Base-by-base conservation (phyloP, 2,888 invertebrate species). In the Achlya flavicornis region DNA sequence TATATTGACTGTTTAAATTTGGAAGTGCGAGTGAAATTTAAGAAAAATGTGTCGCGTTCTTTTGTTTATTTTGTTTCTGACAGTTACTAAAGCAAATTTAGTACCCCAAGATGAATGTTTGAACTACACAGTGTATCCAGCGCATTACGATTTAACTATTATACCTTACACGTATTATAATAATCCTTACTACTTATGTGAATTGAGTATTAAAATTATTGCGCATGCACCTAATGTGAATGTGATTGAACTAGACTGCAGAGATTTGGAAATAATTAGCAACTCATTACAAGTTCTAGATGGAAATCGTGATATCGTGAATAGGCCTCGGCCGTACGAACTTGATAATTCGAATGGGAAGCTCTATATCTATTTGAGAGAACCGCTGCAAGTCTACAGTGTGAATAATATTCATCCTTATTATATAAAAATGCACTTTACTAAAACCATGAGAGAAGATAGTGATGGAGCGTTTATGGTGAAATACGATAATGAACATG, bases 101-200 rank as follows among this genome's bases (percentile, higher is more conserved):
- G 71, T 87, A 16, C 67, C 74, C 43, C 87, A 89, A 60, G 93
- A 93, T 76, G 92, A 93, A 72, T 93, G 93, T 73, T 77, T 93
- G 16, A 92, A 93, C 70, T 93, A 91, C 58, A 92, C 92, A 62
- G 87, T 93, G 60, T 93, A 93, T 69, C 93, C 93, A 65, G 84
- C 92, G 67, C 90, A 93, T 68, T 93, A 93, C 58, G 93, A 93
- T 62, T 64, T 93, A 0, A 86, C 81, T 2, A 78, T 93, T 62
- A 86, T 75, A 16, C 93, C 93, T 0, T 85, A 87, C 58, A 73
- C 91, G 60, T 81, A 79, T 48, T 77, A 72, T 26, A 81, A 80
- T 1, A 74, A 69, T 46, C 85, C 87, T 41, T 90, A 85, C 74
- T 93, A 88, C 62, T 85, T 91, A 57, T 89, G 92, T 80, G 87